Percentiles rank a stretch among this genome's conserved stretches.
These are phyloP conservation scores for Mesocricetus auratus DNA, from an alignment of 2,113 vertebrate genomes.

Conservation along the genomic window DNA sequence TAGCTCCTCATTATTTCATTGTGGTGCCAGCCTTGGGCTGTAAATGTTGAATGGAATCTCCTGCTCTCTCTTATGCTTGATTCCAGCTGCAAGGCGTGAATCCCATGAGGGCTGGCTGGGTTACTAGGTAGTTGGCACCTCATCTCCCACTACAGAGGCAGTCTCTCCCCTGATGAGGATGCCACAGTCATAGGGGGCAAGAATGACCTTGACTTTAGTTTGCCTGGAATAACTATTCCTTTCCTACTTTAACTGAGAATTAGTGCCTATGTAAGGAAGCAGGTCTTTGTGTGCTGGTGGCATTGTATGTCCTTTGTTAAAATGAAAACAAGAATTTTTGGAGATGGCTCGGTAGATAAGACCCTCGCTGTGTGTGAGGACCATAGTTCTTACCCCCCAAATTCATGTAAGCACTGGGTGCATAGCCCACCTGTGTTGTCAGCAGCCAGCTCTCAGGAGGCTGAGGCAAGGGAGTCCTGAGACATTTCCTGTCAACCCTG, in stretches of 20 bases:
- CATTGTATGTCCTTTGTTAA: not conserved
- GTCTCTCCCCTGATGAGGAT: not conserved
- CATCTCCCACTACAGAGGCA: not conserved
- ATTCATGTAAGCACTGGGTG: not conserved
- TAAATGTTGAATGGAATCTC: not conserved
- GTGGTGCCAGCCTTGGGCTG: not conserved
- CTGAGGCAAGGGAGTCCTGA: not conserved
- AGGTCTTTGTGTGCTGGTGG: not conserved
- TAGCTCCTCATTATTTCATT: conserved; percentile 10
- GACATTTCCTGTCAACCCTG: not conserved
- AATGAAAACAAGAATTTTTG: not conserved
- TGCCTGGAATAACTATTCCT: not conserved
- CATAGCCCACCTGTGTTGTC: not conserved
- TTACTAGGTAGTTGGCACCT: not conserved
- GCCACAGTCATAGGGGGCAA: not conserved
- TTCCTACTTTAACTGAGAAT: conserved; percentile 46
- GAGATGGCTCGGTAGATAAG: not conserved
- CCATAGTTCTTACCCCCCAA: not conserved
- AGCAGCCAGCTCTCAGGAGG: not conserved
- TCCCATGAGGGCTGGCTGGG: not conserved
- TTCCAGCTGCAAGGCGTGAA: not conserved
- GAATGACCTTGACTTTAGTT: not conserved
- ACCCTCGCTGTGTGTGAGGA: not conserved
- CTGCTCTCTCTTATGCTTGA: not conserved
- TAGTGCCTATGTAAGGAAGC: not conserved